Conservation (phyloP, 2,888 invertebrate species). For the Oeneis ivallda region DNA sequence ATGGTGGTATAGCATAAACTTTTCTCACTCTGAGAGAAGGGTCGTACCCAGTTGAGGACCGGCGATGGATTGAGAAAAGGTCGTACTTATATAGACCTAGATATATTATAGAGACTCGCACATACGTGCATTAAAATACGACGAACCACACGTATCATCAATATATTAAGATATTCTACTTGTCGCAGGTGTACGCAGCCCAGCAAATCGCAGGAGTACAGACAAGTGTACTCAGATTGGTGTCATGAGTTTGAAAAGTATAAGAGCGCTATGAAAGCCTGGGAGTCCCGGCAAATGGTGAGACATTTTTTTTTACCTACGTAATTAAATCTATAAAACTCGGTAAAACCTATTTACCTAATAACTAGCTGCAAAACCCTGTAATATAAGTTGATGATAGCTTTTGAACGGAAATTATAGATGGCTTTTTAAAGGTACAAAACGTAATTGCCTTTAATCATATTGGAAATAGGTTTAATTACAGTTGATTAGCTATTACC, state of each 20-base stretch:
- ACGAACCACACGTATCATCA: neutral
- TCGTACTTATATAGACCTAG: too few relatives aligned
- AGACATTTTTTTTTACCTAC: conserved; percentile 41
- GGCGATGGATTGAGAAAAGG: too few relatives aligned
- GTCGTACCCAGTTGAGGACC: too few relatives aligned
- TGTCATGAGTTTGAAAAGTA: conserved; percentile 87
- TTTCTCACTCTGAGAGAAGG: too few relatives aligned
- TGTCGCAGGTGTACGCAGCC: conserved; percentile 79
- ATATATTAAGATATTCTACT: conserved; percentile 23
- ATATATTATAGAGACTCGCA: too few relatives aligned
- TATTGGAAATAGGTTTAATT: conserved; percentile 11
- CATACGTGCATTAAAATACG: too few relatives aligned
- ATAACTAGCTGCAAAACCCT: neutral
- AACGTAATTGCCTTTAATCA: conserved; percentile 10
- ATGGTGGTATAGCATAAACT: too few relatives aligned
- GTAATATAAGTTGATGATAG: conserved; percentile 5
- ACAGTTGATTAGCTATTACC: neutral
- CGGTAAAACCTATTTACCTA: neutral
- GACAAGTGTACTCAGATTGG: conserved; percentile 86
- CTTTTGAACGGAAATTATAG: conserved; percentile 1
- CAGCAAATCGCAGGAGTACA: conserved; percentile 81
- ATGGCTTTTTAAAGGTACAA: neutral
- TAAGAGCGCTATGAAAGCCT: conserved; percentile 84
- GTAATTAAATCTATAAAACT: neutral
- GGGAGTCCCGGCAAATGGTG: conserved; percentile 84